These are phyloP conservation scores for Zophobas morio DNA, from an alignment of 1,140 invertebrate genomes.

Conservation along the genomic window DNA sequence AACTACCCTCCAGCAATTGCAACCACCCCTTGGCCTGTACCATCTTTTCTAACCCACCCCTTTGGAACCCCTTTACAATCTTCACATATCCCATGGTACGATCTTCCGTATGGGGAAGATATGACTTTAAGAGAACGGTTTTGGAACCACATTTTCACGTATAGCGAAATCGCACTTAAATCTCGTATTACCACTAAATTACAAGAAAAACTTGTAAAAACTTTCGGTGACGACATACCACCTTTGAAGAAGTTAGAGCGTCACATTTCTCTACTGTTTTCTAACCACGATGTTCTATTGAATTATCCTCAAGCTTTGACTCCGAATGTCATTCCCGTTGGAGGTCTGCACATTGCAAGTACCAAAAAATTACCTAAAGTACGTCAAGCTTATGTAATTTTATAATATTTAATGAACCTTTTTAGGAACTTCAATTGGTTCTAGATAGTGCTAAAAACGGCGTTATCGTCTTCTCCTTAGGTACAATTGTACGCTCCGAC, in stretches of 20 bases:
- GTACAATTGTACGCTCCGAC: constrained; percentile 65
- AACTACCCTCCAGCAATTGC: constrained; percentile 35
- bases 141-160: constrained; percentile 19
- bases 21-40: constrained; percentile 20
- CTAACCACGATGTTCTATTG: constrained; percentile 65
- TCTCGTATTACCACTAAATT: neutral
- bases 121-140: constrained; percentile 18
- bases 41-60: constrained; percentile 17
- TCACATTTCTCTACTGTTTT: constrained; percentile 12
- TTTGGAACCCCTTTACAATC: constrained; percentile 21
- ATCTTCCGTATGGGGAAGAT: constrained; percentile 11
- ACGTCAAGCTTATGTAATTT: constrained; percentile 2
- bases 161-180: neutral
- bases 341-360: constrained; percentile 71
- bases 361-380: constrained; percentile 63
- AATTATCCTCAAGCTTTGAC: constrained; percentile 52
- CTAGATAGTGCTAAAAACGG: constrained; percentile 66
- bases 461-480: constrained; percentile 69
- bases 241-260: constrained; percentile 22
- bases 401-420: neutral
- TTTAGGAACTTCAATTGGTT: constrained; percentile 51
- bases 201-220: neutral
- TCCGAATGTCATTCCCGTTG: constrained; percentile 73
- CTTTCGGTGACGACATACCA: constrained; percentile 32
- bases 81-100: constrained; percentile 27